These are phyloP conservation scores for Lynx canadensis DNA, from an alignment of 2,113 vertebrate genomes.

Conservation along the genomic window DNA sequence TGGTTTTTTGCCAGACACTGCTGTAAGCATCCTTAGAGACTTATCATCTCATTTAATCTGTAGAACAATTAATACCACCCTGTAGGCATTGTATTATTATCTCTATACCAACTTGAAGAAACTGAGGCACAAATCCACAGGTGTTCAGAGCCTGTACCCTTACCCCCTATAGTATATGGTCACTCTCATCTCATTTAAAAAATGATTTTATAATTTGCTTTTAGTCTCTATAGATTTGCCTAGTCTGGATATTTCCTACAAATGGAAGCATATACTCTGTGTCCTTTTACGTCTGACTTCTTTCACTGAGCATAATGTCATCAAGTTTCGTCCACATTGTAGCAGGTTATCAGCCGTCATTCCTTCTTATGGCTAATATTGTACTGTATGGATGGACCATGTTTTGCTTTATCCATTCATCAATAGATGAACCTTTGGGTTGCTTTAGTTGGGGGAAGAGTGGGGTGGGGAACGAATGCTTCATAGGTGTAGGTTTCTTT, in stretches of 20 bases:
- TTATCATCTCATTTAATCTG: background rate
- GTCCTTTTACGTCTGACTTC: background rate
- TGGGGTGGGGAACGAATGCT: background rate
- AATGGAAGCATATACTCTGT: background rate
- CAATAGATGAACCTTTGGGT: background rate
- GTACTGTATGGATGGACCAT: background rate
- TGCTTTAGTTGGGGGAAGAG: background rate
- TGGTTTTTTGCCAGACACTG: background rate
- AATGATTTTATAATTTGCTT: background rate
- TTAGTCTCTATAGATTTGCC: background rate
- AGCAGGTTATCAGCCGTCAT: fast-evolving
- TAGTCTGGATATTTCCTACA: background rate
- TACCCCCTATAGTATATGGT: no score
- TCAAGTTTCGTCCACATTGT: no score
- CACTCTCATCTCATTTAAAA: background rate
- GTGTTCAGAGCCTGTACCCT: background rate
- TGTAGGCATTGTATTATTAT: background rate
- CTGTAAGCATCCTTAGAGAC: background rate
- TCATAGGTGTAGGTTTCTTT: background rate
- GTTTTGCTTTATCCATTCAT: background rate
- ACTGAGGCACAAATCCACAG: background rate
- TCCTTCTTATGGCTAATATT: background rate
- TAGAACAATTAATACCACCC: background rate
- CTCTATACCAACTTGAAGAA: background rate
- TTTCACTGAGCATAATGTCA: background rate